Percentiles rank a stretch among this genome's conserved stretches.
Evolutionary conservation across 1,140 invertebrate genomes (phyloP).

Genomic region (Rhagoletis zephyria): DNA sequence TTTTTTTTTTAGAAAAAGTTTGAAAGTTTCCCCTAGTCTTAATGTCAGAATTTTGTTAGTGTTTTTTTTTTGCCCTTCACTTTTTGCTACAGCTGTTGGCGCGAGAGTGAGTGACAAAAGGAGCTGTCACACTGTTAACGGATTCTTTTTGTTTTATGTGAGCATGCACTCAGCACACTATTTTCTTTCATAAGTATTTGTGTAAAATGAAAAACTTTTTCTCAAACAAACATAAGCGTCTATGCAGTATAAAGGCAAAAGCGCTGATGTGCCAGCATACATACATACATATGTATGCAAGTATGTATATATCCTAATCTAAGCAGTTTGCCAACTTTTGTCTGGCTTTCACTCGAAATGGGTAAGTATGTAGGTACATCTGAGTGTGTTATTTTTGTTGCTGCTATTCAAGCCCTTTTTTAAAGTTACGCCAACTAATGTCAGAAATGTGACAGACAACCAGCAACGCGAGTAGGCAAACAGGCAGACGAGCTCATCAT

Average conservation of each 20-base stretch:
- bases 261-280: too few species aligned
- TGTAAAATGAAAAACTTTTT: conserved; percentile 11
- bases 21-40: neutral
- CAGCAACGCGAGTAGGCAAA: neutral
- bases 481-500: conserved; percentile 1
- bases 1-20: conserved; percentile 33
- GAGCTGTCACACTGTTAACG: conserved; percentile 34
- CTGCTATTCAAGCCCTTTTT: neutral
- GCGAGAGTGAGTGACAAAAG: conserved; percentile 39
- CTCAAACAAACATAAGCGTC: too few species aligned
- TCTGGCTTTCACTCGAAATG: too few species aligned
- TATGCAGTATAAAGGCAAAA: too few species aligned
- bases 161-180: neutral
- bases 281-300: neutral
- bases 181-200: neutral
- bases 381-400: too few species aligned
- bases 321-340: conserved; percentile 28
- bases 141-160: conserved; percentile 17
- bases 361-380: too few species aligned
- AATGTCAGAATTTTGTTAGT: neutral
- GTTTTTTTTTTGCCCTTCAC: conserved; percentile 12
- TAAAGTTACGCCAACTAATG: conserved; percentile 37
- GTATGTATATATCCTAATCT: neutral
- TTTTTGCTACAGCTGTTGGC: conserved; percentile 25
- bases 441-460: conserved; percentile 41